These are phyloP conservation scores for Dryoscopus gambensis DNA, from an alignment of 2,113 vertebrate species.

Conservation along the genomic window DNA sequence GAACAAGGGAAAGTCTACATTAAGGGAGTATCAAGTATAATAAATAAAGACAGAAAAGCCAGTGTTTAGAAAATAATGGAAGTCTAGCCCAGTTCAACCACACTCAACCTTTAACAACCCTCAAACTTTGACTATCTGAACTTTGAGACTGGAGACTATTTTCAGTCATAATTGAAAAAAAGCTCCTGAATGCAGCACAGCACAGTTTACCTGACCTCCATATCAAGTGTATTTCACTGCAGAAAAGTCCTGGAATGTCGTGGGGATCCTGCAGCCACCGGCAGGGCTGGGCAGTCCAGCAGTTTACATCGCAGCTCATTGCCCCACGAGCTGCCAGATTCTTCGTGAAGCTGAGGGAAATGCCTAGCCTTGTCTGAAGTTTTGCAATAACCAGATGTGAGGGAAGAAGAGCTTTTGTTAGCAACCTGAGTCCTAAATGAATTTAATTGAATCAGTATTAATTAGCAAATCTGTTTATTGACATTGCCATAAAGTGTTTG, in stretches of 20 bases:
- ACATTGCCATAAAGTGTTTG: background rate
- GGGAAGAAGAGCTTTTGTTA: background rate
- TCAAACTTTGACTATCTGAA: background rate
- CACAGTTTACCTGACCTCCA: background rate
- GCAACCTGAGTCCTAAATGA: background rate
- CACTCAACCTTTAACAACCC: background rate
- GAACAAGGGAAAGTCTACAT: background rate
- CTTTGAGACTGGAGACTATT: background rate
- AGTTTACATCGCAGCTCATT: background rate
- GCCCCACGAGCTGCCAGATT: background rate
- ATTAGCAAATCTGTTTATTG: background rate
- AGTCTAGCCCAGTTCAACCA: background rate
- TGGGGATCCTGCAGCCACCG: background rate
- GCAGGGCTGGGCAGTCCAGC: background rate
- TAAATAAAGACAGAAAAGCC: background rate
- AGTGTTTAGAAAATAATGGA: background rate
- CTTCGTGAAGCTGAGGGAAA: accelerated
- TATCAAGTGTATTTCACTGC: background rate
- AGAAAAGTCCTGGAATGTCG: background rate
- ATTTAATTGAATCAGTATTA: background rate
- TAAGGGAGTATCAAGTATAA: background rate
- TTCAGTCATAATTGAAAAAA: background rate
- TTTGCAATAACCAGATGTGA: background rate
- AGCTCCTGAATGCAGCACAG: background rate
- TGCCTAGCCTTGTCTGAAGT: background rate